Percentiles rank a stretch among this genome's conserved stretches.
Conservation (phyloP, 2,797 vertebrate species). For the Neostethus bicornis region DNA sequence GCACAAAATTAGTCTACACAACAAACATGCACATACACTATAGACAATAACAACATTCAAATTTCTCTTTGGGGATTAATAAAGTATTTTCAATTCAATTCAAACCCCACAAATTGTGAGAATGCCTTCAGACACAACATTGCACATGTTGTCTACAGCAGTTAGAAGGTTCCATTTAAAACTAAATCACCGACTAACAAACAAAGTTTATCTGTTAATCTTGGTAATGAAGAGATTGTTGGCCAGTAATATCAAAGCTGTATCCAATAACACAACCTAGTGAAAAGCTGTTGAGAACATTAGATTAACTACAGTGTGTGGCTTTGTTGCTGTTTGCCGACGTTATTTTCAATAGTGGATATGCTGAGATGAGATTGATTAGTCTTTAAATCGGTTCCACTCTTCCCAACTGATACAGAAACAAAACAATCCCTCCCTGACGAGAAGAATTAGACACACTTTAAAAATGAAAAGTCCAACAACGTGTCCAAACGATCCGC, state of each 20-base stretch:
- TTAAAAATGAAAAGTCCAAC: neutral
- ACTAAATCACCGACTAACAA: neutral
- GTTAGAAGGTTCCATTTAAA: slow-evolving; percentile 13
- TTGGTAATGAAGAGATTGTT: slow-evolving; percentile 14
- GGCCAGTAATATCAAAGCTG: slow-evolving; percentile 31
- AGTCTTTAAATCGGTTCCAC: too few relatives aligned
- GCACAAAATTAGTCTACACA: slow-evolving; percentile 49
- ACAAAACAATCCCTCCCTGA: too few relatives aligned
- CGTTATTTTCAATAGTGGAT: neutral
- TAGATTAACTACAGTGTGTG: too few relatives aligned
- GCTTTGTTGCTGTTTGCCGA: neutral
- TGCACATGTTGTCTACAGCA: neutral
- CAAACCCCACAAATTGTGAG: too few relatives aligned
- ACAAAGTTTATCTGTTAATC: slow-evolving; percentile 14
- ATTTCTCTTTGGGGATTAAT: too few relatives aligned
- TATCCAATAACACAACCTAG: slow-evolving; percentile 12
- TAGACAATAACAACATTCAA: slow-evolving; percentile 11
- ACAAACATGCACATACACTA: slow-evolving; percentile 24
- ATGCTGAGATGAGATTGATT: neutral
- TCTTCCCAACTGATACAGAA: too few relatives aligned
- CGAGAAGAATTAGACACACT: neutral
- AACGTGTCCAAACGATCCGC: neutral
- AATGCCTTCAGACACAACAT: slow-evolving; percentile 13
- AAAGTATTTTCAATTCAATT: too few relatives aligned
- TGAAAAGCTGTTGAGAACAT: slow-evolving; percentile 25